These are phyloP conservation scores for Halisarca cf. caerulea DNA, from an alignment of 37 sponge, comb jelly and placozoan genomes.

Conservation along the genomic window DNA sequence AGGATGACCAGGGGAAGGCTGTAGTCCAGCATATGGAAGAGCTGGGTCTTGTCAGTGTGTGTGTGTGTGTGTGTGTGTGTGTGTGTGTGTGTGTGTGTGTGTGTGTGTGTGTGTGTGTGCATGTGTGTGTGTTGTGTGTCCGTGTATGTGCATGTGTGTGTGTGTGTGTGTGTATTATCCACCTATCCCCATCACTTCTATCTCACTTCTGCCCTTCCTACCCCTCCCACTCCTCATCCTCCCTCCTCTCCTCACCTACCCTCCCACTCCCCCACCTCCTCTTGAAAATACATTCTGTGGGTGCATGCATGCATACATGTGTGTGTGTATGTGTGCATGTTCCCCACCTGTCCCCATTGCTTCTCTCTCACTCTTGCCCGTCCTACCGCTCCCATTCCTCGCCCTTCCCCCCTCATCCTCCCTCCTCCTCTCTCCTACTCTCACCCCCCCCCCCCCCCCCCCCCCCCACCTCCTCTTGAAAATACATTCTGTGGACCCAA, in stretches of 20 bases:
- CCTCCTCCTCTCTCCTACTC: neutral
- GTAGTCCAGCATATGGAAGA: constrained; percentile 45
- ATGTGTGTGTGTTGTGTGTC: too few species aligned
- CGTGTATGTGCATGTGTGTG: too few species aligned
- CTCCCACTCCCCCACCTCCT: neutral
- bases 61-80: too few species aligned
- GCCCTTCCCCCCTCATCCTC: neutral
- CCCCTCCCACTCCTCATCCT: neutral
- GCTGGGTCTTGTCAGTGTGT: too few species aligned
- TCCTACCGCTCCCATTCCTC: neutral
- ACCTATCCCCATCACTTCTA: too few species aligned
- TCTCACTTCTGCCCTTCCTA: neutral
- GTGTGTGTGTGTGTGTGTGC: too few species aligned
- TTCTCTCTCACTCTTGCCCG: too few species aligned
- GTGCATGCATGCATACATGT: too few species aligned
- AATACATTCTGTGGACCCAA: neutral
- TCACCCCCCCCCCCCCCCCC: neutral
- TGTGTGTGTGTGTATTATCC: too few species aligned
- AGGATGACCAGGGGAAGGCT: constrained; percentile 61
- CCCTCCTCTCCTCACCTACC: neutral
- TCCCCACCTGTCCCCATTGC: too few species aligned
- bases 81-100: too few species aligned
- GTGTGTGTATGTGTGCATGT: too few species aligned
- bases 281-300: neutral
- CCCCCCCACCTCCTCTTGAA: neutral